phyloP scores from a whole-genome alignment of 2,113 vertebrate species.

The Thamnaconus septentrionalis region DNA sequence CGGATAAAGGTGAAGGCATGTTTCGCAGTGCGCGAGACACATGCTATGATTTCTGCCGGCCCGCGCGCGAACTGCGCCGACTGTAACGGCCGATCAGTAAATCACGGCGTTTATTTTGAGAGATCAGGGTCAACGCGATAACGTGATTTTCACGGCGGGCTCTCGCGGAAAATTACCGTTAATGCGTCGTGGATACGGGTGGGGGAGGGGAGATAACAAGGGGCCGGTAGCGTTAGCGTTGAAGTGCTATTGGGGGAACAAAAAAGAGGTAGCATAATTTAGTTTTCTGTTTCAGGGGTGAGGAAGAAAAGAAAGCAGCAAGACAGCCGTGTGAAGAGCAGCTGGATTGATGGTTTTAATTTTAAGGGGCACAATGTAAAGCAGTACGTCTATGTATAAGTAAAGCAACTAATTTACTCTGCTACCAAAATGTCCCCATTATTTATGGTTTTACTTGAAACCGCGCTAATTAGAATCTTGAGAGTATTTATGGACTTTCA shows the following conservation, averaged over 20 bases:
- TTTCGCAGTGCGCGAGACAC: not conserved
- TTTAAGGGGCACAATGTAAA: conserved; percentile 9
- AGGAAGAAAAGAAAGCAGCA: not conserved
- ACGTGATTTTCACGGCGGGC: too few relatives aligned
- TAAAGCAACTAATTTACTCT: not conserved
- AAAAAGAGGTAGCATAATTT: not conserved
- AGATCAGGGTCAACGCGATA: too few relatives aligned
- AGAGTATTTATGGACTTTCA: not conserved
- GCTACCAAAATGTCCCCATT: not conserved
- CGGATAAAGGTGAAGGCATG: conserved; percentile 7
- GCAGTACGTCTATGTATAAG: conserved; percentile 1
- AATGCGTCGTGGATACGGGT: too few relatives aligned
- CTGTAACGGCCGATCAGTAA: too few relatives aligned
- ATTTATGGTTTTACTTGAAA: conserved; percentile 1
- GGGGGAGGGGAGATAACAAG: too few relatives aligned
- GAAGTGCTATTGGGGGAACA: too few relatives aligned
- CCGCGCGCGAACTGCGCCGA: too few relatives aligned
- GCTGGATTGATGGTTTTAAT: conserved; percentile 30
- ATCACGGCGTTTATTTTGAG: too few relatives aligned
- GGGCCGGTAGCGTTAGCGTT: too few relatives aligned
- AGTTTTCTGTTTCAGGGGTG: not conserved
- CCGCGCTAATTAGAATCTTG: not conserved
- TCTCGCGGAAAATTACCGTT: too few relatives aligned
- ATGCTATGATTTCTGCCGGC: not conserved
- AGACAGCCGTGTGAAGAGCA: not conserved